Evolutionary conservation across 2,797 vertebrate genomes (phyloP).

Genomic region (Rachycentron canadum): DNA sequence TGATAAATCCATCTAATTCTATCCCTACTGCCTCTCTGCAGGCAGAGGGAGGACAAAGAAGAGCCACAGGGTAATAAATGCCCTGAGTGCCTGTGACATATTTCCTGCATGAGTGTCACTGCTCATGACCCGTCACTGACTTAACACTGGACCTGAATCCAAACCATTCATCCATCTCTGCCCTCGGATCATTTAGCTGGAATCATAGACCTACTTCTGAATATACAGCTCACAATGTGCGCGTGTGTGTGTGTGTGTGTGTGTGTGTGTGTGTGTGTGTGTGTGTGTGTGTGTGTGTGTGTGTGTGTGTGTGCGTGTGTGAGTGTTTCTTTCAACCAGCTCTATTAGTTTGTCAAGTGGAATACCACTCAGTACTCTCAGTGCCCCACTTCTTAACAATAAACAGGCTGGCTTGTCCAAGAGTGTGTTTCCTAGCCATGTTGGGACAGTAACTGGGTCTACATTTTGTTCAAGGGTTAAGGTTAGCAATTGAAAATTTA

Average conservation of each 20-base stretch:
- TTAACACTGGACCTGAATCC: slow-evolving; percentile 55
- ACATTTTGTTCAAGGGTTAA: neutral
- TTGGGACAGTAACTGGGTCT: neutral
- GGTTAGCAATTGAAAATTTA: neutral
- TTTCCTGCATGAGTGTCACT: slow-evolving; percentile 66
- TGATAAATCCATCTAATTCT: slow-evolving; percentile 6
- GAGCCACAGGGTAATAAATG: slow-evolving; percentile 34
- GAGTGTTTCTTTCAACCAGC: slow-evolving; percentile 39
- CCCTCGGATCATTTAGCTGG: slow-evolving; percentile 69
- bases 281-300: slow-evolving; percentile 10
- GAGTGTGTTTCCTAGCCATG: slow-evolving; percentile 3
- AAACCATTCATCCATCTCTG: slow-evolving; percentile 60
- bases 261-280: slow-evolving; percentile 11
- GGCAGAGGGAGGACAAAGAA: slow-evolving; percentile 30
- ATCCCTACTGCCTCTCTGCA: neutral
- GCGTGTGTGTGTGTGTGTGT: slow-evolving; percentile 11
- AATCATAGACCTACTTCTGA: slow-evolving; percentile 79
- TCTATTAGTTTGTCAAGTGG: slow-evolving; percentile 61
- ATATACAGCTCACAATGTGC: slow-evolving; percentile 34
- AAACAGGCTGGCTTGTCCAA: slow-evolving; percentile 12
- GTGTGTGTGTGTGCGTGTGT: too few relatives aligned
- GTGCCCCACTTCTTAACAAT: slow-evolving; percentile 58
- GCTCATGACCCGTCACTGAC: slow-evolving; percentile 51
- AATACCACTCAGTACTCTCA: slow-evolving; percentile 51
- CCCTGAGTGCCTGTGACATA: slow-evolving; percentile 55